Conservation (phyloP, 2,113 vertebrate genomes). For the Pygathrix nemaeus region DNA sequence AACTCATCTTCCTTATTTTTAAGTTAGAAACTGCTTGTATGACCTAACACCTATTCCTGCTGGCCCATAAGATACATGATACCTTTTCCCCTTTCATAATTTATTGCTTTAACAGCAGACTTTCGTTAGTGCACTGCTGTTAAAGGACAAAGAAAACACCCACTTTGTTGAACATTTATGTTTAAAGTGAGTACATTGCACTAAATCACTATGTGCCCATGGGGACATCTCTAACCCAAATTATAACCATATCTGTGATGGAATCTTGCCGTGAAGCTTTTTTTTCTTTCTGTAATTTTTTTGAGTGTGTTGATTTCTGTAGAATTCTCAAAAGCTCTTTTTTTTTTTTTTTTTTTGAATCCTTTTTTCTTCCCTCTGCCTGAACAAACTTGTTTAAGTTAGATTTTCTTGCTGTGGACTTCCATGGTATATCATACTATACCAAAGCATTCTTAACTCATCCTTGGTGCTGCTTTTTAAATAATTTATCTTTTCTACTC, state of each 20-base stretch:
- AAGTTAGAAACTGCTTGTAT: constrained; percentile 45
- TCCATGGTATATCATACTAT: not conserved
- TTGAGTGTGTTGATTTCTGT: not conserved
- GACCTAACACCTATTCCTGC: constrained; percentile 61
- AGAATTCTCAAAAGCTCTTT: not conserved
- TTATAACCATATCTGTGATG: constrained; percentile 41
- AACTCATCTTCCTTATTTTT: constrained; percentile 22
- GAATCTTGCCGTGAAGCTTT: not conserved
- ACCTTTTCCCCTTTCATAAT: constrained; percentile 60
- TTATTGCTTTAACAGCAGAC: constrained; percentile 59
- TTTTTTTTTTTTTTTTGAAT: fast-evolving
- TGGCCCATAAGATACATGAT: constrained; percentile 53
- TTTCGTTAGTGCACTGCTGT: constrained; percentile 57
- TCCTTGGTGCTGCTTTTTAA: not conserved
- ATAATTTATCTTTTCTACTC: not conserved
- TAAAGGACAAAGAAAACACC: constrained; percentile 64
- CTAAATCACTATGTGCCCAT: constrained; percentile 28
- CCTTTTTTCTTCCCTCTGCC: fast-evolving
- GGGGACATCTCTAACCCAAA: constrained; percentile 44
- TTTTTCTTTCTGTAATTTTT: not conserved
- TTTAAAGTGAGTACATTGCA: constrained; percentile 48
- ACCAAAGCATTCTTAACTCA: not conserved
- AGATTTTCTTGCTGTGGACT: not conserved
- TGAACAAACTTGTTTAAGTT: not conserved
- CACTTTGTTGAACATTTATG: constrained; percentile 64